Evolutionary conservation across 1,140 invertebrate genomes (phyloP).

Genomic region (Lysiphlebus fabarum): DNA sequence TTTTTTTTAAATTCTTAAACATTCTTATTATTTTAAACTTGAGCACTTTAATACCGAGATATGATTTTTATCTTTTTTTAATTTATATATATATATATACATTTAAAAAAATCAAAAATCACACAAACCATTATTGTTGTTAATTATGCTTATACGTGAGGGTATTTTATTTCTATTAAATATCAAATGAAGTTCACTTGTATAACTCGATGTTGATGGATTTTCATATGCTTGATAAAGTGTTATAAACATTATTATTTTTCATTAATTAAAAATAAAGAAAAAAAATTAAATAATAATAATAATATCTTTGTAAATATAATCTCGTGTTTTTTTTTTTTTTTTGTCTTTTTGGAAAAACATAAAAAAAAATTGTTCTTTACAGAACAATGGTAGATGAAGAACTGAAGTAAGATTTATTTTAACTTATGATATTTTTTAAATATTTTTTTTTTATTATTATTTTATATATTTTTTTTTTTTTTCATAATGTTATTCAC

Average conservation of each 20-base stretch:
- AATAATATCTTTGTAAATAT: background rate
- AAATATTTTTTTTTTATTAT: conserved; percentile 30
- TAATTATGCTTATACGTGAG: conserved; percentile 20
- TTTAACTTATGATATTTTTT: background rate
- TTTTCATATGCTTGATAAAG: conserved; percentile 49
- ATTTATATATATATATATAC: too few relatives aligned
- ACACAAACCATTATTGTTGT: conserved; percentile 26
- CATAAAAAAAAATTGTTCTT: too few relatives aligned
- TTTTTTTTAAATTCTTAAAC: too few relatives aligned
- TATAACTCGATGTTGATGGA: conserved; percentile 34
- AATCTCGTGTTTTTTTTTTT: too few relatives aligned
- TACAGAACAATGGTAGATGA: too few relatives aligned
- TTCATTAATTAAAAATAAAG: too few relatives aligned
- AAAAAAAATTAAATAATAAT: conserved; percentile 12
- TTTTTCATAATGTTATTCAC: conserved; percentile 31
- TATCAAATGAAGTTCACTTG: conserved; percentile 44
- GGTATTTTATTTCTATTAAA: conserved; percentile 34
- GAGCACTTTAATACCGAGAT: too few relatives aligned
- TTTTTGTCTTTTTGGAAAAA: too few relatives aligned
- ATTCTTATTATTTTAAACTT: too few relatives aligned
- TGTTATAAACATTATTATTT: conserved; percentile 44
- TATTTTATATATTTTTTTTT: conserved; percentile 19
- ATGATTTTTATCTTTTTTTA: too few relatives aligned
- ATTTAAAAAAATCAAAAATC: background rate
- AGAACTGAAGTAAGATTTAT: too few relatives aligned